A percentile compares a stretch with the other conserved stretches of the same genome.
Evolutionary conservation across 2,113 vertebrate genomes (phyloP).

Genomic region (Macaca nemestrina): DNA sequence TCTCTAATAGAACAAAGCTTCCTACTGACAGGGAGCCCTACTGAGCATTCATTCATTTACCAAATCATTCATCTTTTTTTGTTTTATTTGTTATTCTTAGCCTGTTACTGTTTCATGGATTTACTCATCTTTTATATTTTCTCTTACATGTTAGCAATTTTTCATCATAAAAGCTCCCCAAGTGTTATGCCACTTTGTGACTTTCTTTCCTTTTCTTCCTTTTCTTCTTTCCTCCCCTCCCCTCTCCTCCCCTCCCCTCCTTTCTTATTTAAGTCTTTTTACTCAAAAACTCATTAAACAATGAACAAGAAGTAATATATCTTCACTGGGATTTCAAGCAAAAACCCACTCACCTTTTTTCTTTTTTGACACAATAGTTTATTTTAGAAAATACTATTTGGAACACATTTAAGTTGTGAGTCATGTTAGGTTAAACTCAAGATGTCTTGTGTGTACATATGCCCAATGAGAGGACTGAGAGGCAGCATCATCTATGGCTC

Average conservation of each 20-base stretch:
- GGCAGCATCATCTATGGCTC: too few relatives aligned
- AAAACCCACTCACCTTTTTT: neutral
- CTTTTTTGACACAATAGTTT: neutral
- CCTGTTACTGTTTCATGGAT: too few relatives aligned
- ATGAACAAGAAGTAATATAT: neutral
- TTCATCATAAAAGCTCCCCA: neutral
- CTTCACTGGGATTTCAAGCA: neutral
- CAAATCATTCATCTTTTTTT: neutral
- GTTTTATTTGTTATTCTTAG: too few relatives aligned
- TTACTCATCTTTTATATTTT: neutral
- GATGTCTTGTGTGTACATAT: neutral
- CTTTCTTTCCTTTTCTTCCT: neutral
- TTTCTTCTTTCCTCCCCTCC: too few relatives aligned
- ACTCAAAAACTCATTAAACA: neutral
- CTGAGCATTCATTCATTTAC: neutral
- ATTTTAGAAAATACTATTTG: neutral
- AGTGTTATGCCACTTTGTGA: neutral
- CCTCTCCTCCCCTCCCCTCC: too few relatives aligned
- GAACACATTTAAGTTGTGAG: constrained; percentile 1
- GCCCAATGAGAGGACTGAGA: neutral
- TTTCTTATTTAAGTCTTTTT: neutral
- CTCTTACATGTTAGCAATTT: neutral
- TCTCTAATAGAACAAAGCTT: neutral
- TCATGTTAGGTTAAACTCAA: neutral
- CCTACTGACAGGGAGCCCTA: neutral